Conservation (phyloP, 2,888 invertebrate genomes). For the Lasius fuliginosus region DNA sequence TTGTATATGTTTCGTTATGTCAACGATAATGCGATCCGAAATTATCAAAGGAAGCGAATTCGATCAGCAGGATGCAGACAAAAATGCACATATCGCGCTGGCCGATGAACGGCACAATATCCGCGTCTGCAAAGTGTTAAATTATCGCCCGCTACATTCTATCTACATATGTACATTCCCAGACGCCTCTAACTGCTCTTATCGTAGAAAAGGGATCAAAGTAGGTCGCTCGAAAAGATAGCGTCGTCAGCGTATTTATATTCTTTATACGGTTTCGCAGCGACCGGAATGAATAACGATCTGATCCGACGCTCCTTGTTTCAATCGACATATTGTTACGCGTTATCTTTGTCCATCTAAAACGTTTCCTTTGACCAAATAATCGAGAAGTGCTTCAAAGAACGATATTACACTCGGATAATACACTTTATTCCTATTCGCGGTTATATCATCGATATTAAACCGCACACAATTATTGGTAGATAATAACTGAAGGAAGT, state of each 20-base stretch:
- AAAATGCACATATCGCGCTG: conserved; percentile 38
- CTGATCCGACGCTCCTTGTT: neutral
- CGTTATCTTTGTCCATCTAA: neutral
- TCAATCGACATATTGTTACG: neutral
- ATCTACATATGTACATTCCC: conserved; percentile 40
- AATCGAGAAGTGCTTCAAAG: neutral
- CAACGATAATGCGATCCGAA: neutral
- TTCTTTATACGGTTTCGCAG: conserved; percentile 6
- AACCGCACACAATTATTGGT: neutral
- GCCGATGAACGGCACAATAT: conserved; percentile 32
- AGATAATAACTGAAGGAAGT: neutral
- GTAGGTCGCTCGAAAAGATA: conserved; percentile 67
- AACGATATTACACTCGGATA: neutral
- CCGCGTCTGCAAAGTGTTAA: conserved; percentile 46
- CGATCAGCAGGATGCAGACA: conserved; percentile 27
- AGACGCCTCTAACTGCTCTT: conserved; percentile 51
- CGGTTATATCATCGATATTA: neutral
- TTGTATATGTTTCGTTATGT: neutral
- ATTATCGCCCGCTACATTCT: conserved; percentile 62
- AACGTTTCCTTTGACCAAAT: neutral
- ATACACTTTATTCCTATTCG: neutral
- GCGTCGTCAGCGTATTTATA: conserved; percentile 19
- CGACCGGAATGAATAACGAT: neutral
- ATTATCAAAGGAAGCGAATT: conserved; percentile 48
- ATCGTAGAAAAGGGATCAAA: conserved; percentile 65